These are phyloP conservation scores for Tolypeutes matacus DNA, from an alignment of 2,797 vertebrate genomes.

Conservation along the genomic window DNA sequence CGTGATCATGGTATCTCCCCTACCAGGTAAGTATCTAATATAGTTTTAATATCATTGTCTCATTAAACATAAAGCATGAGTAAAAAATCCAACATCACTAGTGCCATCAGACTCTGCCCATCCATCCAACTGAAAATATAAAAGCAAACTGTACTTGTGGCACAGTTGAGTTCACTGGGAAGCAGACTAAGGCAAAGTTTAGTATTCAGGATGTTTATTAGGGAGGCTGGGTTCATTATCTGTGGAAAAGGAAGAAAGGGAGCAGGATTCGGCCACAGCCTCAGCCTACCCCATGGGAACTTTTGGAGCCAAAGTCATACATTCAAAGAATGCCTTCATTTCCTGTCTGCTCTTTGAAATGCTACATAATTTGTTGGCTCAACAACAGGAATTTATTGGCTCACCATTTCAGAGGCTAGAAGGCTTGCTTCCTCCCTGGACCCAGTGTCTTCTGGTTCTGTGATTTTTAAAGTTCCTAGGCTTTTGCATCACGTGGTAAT, in stretches of 20 bases:
- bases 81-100: background rate
- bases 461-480: too few relatives aligned
- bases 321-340: too few relatives aligned
- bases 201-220: background rate
- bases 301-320: background rate
- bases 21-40: too few relatives aligned
- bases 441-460: too few relatives aligned
- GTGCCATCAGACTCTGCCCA: background rate
- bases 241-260: background rate
- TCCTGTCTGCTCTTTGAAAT: too few relatives aligned
- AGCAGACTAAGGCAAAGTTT: background rate
- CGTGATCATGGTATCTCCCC: too few relatives aligned
- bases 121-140: background rate
- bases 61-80: background rate
- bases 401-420: too few relatives aligned
- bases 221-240: background rate
- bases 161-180: background rate
- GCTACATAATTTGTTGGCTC: too few relatives aligned
- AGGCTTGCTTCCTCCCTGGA: too few relatives aligned
- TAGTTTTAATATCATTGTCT: background rate
- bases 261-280: background rate
- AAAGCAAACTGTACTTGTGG: background rate
- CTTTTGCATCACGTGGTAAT: too few relatives aligned
- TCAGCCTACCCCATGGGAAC: background rate
- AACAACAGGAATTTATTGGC: too few relatives aligned